These are phyloP conservation scores for Nettapus auritus DNA, from an alignment of 2,113 vertebrate genomes.

Conservation along the genomic window DNA sequence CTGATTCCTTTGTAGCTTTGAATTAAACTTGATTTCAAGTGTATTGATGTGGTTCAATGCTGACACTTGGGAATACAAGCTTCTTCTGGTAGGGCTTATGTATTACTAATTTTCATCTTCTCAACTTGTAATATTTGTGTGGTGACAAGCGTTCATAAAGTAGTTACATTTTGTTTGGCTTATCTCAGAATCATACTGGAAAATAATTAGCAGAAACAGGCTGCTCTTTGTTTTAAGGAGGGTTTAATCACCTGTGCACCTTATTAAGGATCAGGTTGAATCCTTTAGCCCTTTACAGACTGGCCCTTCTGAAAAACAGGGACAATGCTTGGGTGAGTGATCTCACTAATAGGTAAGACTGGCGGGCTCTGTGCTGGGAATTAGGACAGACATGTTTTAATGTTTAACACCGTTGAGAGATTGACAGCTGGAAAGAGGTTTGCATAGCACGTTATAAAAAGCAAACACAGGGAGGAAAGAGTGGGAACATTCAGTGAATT, in stretches of 20 bases:
- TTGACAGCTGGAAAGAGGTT: constrained; percentile 29
- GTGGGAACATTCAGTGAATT: constrained; percentile 34
- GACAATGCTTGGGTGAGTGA: neutral
- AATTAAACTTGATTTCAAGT: neutral
- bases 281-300: neutral
- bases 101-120: neutral
- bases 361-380: neutral
- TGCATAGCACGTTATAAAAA: constrained; percentile 19
- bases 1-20: neutral
- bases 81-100: neutral
- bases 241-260: neutral
- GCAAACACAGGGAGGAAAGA: constrained; percentile 20
- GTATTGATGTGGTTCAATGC: neutral
- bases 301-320: neutral
- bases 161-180: neutral
- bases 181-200: neutral
- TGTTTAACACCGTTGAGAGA: constrained; percentile 28
- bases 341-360: neutral
- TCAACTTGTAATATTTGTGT: neutral
- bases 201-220: neutral
- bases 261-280: neutral
- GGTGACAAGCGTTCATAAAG: neutral
- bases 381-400: constrained; percentile 13
- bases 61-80: neutral
- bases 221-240: neutral